Evolutionary conservation across 2,113 vertebrate species (phyloP).

Genomic region (Ellobius talpinus): DNA sequence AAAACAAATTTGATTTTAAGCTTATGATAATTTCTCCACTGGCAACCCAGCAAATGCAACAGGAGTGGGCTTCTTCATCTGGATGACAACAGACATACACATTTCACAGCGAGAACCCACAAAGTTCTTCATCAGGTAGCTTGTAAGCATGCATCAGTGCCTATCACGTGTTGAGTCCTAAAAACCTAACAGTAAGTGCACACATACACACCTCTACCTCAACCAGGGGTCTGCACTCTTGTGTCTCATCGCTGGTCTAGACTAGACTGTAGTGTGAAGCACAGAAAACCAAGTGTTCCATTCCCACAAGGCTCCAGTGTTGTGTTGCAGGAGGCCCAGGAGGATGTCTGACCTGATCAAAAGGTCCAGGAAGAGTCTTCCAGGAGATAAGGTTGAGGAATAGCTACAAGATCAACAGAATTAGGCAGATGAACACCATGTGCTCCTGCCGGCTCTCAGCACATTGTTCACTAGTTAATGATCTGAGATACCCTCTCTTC

Average conservation of each 20-base stretch:
- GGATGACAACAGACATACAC: neutral
- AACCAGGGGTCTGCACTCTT: neutral
- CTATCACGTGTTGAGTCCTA: neutral
- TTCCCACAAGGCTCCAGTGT: neutral
- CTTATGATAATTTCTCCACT: neutral
- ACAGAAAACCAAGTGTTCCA: neutral
- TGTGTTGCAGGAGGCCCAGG: neutral
- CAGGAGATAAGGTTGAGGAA: neutral
- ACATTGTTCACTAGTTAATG: neutral
- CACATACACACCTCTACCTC: neutral
- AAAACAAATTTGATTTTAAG: neutral
- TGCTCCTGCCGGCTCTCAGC: neutral
- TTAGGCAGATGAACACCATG: neutral
- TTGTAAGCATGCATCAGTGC: neutral
- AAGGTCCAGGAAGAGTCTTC: neutral
- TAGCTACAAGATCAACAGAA: neutral
- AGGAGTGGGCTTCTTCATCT: neutral
- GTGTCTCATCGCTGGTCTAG: neutral
- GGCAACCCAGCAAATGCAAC: neutral
- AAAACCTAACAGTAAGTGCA: neutral
- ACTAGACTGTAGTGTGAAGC: neutral
- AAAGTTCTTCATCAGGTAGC: neutral
- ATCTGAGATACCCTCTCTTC: neutral
- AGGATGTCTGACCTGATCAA: too few species aligned
- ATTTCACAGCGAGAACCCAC: neutral